phyloP scores from a whole-genome alignment of 1,140 invertebrate genomes.

The Eriocheir sinensis region DNA sequence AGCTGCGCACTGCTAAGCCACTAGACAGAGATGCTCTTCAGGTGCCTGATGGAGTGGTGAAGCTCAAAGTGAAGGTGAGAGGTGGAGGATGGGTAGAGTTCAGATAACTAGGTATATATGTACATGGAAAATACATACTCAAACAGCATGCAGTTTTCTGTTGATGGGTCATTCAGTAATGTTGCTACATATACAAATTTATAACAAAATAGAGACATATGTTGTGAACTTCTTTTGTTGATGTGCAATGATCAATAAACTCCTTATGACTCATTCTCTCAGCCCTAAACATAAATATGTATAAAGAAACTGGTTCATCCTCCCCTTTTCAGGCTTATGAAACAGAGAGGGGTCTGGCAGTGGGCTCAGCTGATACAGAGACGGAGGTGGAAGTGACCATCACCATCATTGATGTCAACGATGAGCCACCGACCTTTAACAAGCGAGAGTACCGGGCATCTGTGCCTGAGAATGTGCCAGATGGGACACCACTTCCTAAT shows the following conservation, averaged over 20 bases:
- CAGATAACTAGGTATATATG: too few relatives aligned
- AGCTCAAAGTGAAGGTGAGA: slow-evolving; percentile 83
- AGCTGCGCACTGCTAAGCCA: slow-evolving; percentile 91
- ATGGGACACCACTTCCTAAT: slow-evolving; percentile 90
- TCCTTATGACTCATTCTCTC: too few relatives aligned
- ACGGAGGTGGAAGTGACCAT: slow-evolving; percentile 85
- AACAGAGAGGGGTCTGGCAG: slow-evolving; percentile 87
- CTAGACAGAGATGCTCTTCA: slow-evolving; percentile 91
- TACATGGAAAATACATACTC: too few relatives aligned
- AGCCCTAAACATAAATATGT: neutral
- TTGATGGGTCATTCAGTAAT: too few relatives aligned
- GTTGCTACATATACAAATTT: too few relatives aligned
- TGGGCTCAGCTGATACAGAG: slow-evolving; percentile 81
- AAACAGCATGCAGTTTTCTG: neutral
- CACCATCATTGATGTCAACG: slow-evolving; percentile 95
- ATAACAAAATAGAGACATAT: too few relatives aligned
- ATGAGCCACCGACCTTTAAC: slow-evolving; percentile 89
- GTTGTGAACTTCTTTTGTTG: too few relatives aligned
- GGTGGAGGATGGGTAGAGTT: neutral
- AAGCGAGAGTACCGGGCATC: slow-evolving; percentile 89
- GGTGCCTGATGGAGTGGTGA: slow-evolving; percentile 90
- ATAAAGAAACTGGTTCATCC: neutral
- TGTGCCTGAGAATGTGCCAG: slow-evolving; percentile 91
- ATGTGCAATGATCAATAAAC: too few relatives aligned
- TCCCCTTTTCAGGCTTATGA: slow-evolving; percentile 86